Percentiles rank a stretch among this genome's conserved stretches.
Conservation (phyloP, 1,140 invertebrate genomes). For the Drosophila ananassae region DNA sequence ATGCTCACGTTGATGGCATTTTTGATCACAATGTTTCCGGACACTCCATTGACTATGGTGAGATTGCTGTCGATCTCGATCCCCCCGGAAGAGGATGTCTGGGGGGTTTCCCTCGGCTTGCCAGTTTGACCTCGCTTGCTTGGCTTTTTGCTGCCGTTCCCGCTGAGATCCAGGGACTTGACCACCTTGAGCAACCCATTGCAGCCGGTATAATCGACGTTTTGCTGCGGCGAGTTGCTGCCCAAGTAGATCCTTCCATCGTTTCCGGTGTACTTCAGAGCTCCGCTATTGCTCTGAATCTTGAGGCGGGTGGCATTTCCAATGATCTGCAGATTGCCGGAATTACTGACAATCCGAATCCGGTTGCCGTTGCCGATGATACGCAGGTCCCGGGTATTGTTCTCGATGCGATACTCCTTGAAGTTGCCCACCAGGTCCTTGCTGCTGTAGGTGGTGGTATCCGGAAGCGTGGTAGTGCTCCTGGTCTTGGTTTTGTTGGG, state of each 20-base stretch:
- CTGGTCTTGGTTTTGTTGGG: slow-evolving; percentile 38
- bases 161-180: slow-evolving; percentile 58
- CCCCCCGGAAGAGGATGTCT: slow-evolving; percentile 1
- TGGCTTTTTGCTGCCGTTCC: slow-evolving; percentile 31
- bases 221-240: slow-evolving; percentile 62
- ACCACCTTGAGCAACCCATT: slow-evolving; percentile 78
- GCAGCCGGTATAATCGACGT: slow-evolving; percentile 75
- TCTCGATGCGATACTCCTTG: slow-evolving; percentile 79
- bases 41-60: slow-evolving; percentile 55
- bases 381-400: slow-evolving; percentile 63
- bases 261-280: slow-evolving; percentile 74
- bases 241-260: slow-evolving; percentile 78
- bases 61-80: slow-evolving; percentile 64
- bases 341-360: slow-evolving; percentile 65
- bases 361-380: slow-evolving; percentile 79
- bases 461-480: slow-evolving; percentile 12
- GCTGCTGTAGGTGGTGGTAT: slow-evolving; percentile 37
- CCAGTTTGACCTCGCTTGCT: slow-evolving; percentile 19
- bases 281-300: slow-evolving; percentile 65
- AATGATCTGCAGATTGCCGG: slow-evolving; percentile 66
- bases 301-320: slow-evolving; percentile 73
- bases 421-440: slow-evolving; percentile 76
- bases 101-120: slow-evolving; percentile 5
- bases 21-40: slow-evolving; percentile 76
- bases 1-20: slow-evolving; percentile 80